Evolutionary conservation across 2,113 vertebrate genomes (phyloP).

Genomic region (Neopipo cinnamomea): DNA sequence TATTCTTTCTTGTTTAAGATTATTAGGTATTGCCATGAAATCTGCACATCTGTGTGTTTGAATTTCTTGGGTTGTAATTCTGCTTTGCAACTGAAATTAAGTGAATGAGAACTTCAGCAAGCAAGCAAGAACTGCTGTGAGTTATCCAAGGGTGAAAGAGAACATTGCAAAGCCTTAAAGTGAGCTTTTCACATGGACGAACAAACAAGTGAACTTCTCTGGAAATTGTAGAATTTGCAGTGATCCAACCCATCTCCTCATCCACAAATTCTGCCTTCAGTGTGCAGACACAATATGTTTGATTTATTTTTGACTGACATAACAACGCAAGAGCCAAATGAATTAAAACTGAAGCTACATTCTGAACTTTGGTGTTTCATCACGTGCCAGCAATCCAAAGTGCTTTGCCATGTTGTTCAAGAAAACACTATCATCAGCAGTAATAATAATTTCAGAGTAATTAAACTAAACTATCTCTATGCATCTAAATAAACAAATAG

Average conservation of each 20-base stretch:
- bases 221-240: background rate
- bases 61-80: background rate
- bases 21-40: background rate
- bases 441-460: slow-evolving; percentile 46
- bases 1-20: background rate
- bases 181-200: background rate
- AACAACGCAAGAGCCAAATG: slow-evolving; percentile 36
- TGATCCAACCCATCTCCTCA: slow-evolving; percentile 4
- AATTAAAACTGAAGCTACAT: background rate
- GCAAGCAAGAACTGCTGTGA: background rate
- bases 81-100: background rate
- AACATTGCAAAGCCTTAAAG: background rate
- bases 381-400: slow-evolving; percentile 22
- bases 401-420: slow-evolving; percentile 7
- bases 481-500: slow-evolving; percentile 66
- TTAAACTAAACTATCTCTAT: slow-evolving; percentile 63
- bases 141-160: background rate
- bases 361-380: slow-evolving; percentile 32
- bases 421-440: slow-evolving; percentile 22
- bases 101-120: background rate
- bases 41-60: background rate
- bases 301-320: slow-evolving; percentile 60
- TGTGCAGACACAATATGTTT: background rate
- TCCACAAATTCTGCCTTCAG: slow-evolving; percentile 15
- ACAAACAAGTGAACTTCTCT: background rate